Evolutionary conservation across 2,888 invertebrate species (phyloP).

Genomic region (Pyrrhosoma nymphula): DNA sequence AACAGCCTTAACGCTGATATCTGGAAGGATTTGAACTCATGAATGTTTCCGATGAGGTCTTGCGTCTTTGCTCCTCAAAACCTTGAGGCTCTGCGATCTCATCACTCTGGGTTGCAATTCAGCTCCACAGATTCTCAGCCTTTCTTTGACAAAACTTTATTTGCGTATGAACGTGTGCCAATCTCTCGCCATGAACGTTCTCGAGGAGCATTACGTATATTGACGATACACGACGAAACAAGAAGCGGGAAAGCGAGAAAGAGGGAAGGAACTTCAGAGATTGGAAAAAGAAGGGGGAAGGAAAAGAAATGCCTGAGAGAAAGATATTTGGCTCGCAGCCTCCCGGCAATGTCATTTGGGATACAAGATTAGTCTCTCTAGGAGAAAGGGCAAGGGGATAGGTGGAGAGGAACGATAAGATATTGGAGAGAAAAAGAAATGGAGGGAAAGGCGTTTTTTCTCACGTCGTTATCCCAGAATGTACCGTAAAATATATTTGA

Average conservation of each 20-base stretch:
- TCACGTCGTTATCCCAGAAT: not conserved
- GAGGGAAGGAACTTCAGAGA: not conserved
- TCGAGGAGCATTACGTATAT: not conserved
- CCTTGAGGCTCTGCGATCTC: no score
- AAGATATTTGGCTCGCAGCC: not conserved
- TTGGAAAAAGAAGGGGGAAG: not conserved
- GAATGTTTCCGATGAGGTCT: no score
- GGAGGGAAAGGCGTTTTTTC: not conserved
- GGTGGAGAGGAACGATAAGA: not conserved
- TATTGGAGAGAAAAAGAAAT: no score
- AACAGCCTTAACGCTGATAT: no score
- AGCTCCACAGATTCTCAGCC: no score
- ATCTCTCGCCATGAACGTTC: no score
- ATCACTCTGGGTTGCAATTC: no score
- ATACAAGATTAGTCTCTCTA: not conserved
- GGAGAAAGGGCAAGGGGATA: not conserved
- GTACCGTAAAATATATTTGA: not conserved
- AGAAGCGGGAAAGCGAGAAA: not conserved
- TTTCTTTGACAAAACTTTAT: no score
- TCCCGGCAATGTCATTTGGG: not conserved
- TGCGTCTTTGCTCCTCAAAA: no score
- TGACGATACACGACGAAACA: not conserved
- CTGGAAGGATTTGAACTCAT: no score
- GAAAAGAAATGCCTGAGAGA: not conserved
- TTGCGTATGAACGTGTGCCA: no score